These are phyloP conservation scores for Agrotis segetum DNA, from an alignment of 2,888 invertebrate species.

Conservation along the genomic window DNA sequence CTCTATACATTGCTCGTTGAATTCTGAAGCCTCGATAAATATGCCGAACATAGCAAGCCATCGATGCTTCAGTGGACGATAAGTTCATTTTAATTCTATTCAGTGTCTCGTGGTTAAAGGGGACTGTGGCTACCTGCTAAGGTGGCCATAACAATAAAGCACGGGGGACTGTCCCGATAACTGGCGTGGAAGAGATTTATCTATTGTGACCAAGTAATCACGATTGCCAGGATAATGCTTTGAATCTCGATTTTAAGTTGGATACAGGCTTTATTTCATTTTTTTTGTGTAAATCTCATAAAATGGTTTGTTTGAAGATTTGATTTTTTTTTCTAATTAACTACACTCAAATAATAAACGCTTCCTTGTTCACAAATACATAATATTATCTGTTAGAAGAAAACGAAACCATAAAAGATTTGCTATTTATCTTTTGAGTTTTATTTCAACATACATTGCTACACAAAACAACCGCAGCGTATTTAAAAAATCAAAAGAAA, in stretches of 20 bases:
- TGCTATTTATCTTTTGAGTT: background rate
- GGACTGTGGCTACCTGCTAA: constrained; percentile 55
- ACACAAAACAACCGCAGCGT: constrained; percentile 5
- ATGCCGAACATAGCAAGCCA: background rate
- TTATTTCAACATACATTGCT: background rate
- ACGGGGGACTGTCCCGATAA: constrained; percentile 67
- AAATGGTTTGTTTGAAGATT: no score
- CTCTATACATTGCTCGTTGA: constrained; percentile 33
- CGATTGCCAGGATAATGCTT: constrained; percentile 52
- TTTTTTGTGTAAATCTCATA: background rate
- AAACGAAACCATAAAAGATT: background rate
- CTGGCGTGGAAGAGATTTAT: constrained; percentile 71
- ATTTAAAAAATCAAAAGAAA: constrained; percentile 31
- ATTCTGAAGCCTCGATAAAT: background rate
- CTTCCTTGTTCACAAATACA: no score
- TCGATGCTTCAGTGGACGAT: constrained; percentile 14
- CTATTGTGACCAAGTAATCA: constrained; percentile 62
- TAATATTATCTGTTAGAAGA: no score
- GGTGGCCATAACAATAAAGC: constrained; percentile 72
- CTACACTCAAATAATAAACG: no score
- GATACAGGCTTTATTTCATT: constrained; percentile 11
- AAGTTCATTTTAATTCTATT: constrained; percentile 18
- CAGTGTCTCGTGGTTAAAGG: constrained; percentile 20
- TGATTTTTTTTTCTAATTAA: no score
- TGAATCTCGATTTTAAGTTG: constrained; percentile 27